Evolutionary conservation across 2,888 invertebrate genomes (phyloP).

Genomic region (Trissonchulus latispiculum): DNA sequence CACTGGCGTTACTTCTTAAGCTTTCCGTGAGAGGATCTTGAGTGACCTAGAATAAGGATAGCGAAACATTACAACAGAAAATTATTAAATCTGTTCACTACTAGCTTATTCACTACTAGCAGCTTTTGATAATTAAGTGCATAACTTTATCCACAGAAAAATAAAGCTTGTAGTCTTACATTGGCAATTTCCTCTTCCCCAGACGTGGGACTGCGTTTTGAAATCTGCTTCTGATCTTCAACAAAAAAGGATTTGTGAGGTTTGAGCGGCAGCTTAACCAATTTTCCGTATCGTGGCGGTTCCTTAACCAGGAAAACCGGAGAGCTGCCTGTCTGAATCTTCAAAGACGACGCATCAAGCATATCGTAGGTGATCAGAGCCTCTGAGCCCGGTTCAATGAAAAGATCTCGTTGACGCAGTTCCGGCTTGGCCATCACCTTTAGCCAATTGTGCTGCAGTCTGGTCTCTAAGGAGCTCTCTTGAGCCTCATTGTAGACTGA

Average conservation of each 20-base stretch:
- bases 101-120: no score
- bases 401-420: conserved; percentile 10
- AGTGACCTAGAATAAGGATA: background rate
- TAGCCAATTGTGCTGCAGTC: conserved; percentile 9
- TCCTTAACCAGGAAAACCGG: conserved; percentile 48
- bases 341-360: background rate
- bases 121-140: no score
- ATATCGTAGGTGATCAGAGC: background rate
- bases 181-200: no score
- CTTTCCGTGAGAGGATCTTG: background rate
- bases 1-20: background rate
- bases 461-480: background rate
- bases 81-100: no score
- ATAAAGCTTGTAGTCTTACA: no score
- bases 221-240: no score
- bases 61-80: no score
- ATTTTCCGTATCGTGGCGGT: conserved; percentile 36
- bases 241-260: no score
- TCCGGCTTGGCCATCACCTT: background rate
- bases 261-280: conserved; percentile 25
- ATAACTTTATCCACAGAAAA: no score
- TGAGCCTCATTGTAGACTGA: background rate
- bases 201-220: no score
- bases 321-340: conserved; percentile 45
- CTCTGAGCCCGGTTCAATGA: background rate